Conservation (phyloP, 1,140 invertebrate genomes). For the Wasmannia auropunctata region DNA sequence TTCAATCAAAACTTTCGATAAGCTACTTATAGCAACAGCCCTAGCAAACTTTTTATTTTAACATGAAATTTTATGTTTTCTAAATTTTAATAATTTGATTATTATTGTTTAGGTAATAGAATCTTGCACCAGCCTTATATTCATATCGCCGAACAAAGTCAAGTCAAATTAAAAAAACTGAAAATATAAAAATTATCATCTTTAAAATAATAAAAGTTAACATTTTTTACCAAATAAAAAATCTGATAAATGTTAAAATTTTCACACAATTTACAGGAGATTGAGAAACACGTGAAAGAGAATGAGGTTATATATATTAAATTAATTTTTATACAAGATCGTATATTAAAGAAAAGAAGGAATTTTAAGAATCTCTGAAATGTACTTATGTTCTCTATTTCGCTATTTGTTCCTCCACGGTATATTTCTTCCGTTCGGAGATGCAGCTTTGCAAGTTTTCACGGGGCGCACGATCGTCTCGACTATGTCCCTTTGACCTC, state of each 20-base stretch:
- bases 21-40: background rate
- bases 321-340: background rate
- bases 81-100: too few relatives aligned
- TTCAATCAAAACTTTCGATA: background rate
- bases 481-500: constrained; percentile 70
- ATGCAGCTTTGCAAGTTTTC: constrained; percentile 52
- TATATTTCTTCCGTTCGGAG: background rate
- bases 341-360: background rate
- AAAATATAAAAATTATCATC: background rate
- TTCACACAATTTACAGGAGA: background rate
- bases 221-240: background rate
- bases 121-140: too few relatives aligned
- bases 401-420: background rate
- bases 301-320: background rate
- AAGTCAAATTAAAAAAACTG: background rate
- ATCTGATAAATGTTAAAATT: background rate
- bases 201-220: background rate
- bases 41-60: too few relatives aligned
- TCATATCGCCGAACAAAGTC: background rate
- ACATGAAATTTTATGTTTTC: too few relatives aligned
- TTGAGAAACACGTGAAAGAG: background rate
- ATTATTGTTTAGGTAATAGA: too few relatives aligned
- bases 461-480: constrained; percentile 42
- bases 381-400: background rate
- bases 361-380: background rate